These are phyloP conservation scores for Nasalis larvatus DNA, from an alignment of 2,113 vertebrate species.

Conservation along the genomic window DNA sequence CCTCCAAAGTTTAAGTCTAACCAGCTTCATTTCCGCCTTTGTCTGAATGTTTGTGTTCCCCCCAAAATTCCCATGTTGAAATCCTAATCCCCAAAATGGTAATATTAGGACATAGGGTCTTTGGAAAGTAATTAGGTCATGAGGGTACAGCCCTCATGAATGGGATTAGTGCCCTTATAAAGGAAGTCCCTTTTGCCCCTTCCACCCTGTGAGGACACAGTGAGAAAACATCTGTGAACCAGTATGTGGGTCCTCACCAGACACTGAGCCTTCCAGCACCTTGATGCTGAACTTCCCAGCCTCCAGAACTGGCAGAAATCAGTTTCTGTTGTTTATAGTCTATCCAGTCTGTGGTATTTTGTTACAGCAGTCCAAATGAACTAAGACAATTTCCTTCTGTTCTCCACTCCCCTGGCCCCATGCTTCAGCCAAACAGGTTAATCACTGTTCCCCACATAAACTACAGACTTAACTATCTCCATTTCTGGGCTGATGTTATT, in stretches of 20 bases:
- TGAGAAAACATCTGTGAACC: neutral
- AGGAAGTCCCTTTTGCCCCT: neutral
- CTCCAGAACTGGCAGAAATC: neutral
- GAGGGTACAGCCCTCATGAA: neutral
- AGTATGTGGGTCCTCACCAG: neutral
- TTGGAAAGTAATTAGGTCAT: neutral
- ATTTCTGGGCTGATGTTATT: neutral
- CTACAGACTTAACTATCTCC: too few species aligned
- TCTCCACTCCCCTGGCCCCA: neutral
- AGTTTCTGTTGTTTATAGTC: neutral
- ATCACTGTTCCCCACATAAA: neutral
- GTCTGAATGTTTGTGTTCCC: neutral
- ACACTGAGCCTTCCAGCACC: neutral
- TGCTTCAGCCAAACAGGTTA: neutral
- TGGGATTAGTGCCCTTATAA: neutral
- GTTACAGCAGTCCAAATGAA: neutral
- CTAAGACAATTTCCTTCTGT: neutral
- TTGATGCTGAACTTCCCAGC: neutral
- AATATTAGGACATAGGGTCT: neutral
- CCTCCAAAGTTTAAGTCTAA: neutral
- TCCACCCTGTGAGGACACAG: neutral
- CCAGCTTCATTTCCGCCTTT: neutral
- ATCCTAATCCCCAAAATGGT: neutral
- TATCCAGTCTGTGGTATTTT: neutral
- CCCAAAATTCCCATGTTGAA: too few species aligned